Percentiles rank a stretch among this genome's conserved stretches.
These are phyloP conservation scores for Apostichopus parvimensis DNA, from an alignment of 35 echinoderm and acorn worm species.

Conservation along the genomic window DNA sequence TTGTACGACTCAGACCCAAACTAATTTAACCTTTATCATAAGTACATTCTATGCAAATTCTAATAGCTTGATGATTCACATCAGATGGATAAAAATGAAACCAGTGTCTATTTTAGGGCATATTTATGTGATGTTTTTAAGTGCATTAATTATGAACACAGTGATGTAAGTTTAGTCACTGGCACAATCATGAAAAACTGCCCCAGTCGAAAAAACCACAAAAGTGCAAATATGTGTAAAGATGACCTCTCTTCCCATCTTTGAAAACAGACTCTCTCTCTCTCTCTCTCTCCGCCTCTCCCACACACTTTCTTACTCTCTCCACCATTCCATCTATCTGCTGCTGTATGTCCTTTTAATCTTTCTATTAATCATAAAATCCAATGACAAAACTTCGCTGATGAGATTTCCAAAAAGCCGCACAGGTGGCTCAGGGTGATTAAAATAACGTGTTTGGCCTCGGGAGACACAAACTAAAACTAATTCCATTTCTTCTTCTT, in stretches of 20 bases:
- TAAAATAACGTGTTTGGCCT: slow-evolving; percentile 4
- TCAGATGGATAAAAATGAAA: too few relatives aligned
- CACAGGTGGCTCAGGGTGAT: not conserved
- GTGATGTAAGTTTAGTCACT: too few relatives aligned
- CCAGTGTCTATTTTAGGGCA: too few relatives aligned
- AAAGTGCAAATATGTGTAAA: not conserved
- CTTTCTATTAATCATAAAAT: not conserved
- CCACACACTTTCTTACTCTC: not conserved
- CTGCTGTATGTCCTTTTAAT: not conserved
- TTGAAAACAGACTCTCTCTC: not conserved
- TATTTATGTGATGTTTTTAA: too few relatives aligned
- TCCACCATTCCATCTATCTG: not conserved
- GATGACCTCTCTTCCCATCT: not conserved
- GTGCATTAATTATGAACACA: too few relatives aligned
- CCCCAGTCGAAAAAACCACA: not conserved
- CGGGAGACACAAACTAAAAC: not conserved
- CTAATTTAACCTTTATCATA: too few relatives aligned
- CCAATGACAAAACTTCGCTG: not conserved
- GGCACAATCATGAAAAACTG: not conserved
- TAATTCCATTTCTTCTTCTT: not conserved
- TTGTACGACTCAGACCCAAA: too few relatives aligned
- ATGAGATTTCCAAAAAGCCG: slow-evolving; percentile 3
- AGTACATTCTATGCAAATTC: too few relatives aligned
- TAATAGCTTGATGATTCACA: too few relatives aligned
- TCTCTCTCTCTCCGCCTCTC: not conserved